phyloP scores from a whole-genome alignment of 1,140 invertebrate species.

The Euborellia annulipes region DNA sequence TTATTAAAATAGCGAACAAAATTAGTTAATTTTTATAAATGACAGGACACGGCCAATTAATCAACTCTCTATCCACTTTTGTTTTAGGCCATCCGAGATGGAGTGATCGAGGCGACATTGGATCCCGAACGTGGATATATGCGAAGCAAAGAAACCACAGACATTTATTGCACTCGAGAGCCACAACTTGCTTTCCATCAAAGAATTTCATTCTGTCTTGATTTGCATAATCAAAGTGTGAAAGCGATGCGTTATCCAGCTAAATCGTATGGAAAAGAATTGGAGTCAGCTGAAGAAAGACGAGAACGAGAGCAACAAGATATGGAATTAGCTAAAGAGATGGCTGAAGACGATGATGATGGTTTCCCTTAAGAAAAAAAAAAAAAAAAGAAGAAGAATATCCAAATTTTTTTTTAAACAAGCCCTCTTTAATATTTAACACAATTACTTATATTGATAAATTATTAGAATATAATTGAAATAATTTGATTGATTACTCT shows the following conservation, averaged over 20 bases:
- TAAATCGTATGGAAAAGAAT: constrained; percentile 94
- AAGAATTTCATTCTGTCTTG: constrained; percentile 92
- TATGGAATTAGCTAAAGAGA: constrained; percentile 93
- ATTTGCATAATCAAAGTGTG: constrained; percentile 94
- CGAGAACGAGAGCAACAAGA: constrained; percentile 94
- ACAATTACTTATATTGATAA: too few species aligned
- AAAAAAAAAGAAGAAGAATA: too few species aligned
- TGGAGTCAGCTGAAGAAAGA: constrained; percentile 93
- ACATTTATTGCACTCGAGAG: constrained; percentile 94
- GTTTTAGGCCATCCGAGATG: constrained; percentile 78
- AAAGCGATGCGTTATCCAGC: constrained; percentile 99
- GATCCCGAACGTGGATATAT: constrained; percentile 93
- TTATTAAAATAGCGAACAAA: too few species aligned
- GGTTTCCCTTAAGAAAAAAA: constrained; percentile 60
- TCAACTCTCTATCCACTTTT: too few species aligned
- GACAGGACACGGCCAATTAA: too few species aligned
- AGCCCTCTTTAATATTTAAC: too few species aligned
- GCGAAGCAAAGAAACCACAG: constrained; percentile 90
- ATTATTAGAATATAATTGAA: too few species aligned
- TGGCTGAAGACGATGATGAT: constrained; percentile 97
- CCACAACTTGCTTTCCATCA: constrained; percentile 95
- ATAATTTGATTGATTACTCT: too few species aligned
- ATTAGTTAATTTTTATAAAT: too few species aligned
- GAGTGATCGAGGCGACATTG: constrained; percentile 93
- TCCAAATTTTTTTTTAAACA: too few species aligned